Conservation (phyloP, 2,113 vertebrate genomes). For the Xiphophorus couchianus region DNA sequence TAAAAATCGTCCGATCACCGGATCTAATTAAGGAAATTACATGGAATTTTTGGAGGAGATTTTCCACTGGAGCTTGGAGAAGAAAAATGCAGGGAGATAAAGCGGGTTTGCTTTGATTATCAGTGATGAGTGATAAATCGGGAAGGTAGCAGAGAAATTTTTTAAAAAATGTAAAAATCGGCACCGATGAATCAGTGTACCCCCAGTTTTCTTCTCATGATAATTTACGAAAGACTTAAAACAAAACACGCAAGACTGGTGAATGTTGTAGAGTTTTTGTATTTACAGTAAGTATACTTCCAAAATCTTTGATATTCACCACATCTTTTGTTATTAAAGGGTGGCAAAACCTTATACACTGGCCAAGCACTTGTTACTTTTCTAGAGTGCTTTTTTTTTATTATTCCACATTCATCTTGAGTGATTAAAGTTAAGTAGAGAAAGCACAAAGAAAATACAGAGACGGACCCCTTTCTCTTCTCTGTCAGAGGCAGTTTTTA, state of each 20-base stretch:
- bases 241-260: conserved; percentile 61
- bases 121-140: background rate
- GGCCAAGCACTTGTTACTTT: background rate
- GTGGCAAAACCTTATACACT: conserved; percentile 9
- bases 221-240: background rate
- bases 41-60: background rate
- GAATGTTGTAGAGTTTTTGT: conserved; percentile 59
- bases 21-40: no score
- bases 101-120: background rate
- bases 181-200: no score
- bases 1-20: no score
- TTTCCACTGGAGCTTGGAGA: background rate
- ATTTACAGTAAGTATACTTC: conserved; percentile 66
- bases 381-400: background rate
- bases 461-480: conserved; percentile 36
- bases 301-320: conserved; percentile 41
- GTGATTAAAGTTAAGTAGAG: conserved; percentile 40
- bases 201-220: conserved; percentile 2
- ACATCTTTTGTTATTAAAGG: conserved; percentile 36
- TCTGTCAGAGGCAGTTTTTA: conserved; percentile 29
- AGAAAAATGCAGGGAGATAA: background rate
- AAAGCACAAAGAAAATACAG: conserved; percentile 53
- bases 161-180: no score
- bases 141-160: background rate
- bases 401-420: conserved; percentile 20